phyloP scores from a whole-genome alignment of 2,113 vertebrate species.

The Dipodomys stephensi region DNA sequence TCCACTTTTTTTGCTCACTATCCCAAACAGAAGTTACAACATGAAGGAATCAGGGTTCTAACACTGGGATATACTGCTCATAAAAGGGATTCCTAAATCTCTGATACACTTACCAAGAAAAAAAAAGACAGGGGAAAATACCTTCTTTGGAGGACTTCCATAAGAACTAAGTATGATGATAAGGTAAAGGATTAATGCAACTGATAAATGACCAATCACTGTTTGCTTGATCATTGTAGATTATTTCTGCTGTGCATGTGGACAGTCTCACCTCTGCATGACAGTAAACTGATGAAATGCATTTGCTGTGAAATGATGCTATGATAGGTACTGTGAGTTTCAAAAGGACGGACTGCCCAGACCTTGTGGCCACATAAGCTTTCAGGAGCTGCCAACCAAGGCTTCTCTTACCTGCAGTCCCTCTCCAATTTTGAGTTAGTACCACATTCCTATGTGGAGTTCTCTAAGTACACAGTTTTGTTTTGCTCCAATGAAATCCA shows the following conservation, averaged over 20 bases:
- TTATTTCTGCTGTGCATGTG: background rate
- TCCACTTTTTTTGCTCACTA: background rate
- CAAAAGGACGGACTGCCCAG: rapidly evolving
- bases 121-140: background rate
- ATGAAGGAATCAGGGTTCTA: no score
- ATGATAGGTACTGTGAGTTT: background rate
- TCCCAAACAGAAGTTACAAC: background rate
- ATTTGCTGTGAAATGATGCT: background rate
- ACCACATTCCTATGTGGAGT: background rate
- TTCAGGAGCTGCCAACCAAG: rapidly evolving
- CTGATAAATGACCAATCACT: background rate
- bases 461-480: background rate
- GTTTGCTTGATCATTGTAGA: background rate
- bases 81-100: background rate
- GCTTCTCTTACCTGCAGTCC: rapidly evolving
- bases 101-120: background rate
- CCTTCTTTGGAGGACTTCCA: background rate
- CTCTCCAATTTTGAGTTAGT: background rate
- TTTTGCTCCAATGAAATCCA: background rate
- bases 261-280: background rate
- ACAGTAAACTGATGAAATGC: background rate
- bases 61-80: rapidly evolving
- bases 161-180: background rate
- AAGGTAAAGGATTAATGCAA: background rate
- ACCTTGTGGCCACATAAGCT: rapidly evolving